Conservation (phyloP, 2,888 invertebrate genomes). For the Crossocerus cetratus region DNA sequence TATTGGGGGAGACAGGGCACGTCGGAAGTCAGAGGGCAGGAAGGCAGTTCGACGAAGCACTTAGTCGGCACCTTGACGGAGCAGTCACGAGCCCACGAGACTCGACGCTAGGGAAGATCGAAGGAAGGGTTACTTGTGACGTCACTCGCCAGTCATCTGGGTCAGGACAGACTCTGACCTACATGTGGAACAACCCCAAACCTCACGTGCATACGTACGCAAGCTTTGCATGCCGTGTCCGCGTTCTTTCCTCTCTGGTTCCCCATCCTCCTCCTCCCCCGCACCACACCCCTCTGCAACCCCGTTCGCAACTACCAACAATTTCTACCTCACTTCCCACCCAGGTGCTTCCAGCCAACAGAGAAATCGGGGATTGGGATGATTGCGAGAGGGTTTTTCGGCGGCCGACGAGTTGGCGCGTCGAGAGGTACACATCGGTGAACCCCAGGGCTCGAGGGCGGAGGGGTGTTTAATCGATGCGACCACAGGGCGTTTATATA, state of each 20-base stretch:
- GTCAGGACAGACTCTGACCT: slow-evolving; percentile 71
- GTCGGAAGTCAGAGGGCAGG: slow-evolving; percentile 2
- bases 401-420: not conserved
- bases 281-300: not conserved
- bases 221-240: slow-evolving; percentile 44
- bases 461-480: not conserved
- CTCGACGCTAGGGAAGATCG: slow-evolving; percentile 28
- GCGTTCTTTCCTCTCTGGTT: not conserved
- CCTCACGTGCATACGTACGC: slow-evolving; percentile 53
- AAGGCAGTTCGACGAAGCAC: slow-evolving; percentile 16
- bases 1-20: not conserved
- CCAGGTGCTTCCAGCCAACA: no score
- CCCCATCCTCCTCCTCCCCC: not conserved
- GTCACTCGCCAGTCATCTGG: slow-evolving; percentile 70
- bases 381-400: not conserved
- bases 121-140: slow-evolving; percentile 57
- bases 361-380: no score
- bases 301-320: not conserved
- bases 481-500: not conserved
- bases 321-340: no score
- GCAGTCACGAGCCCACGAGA: slow-evolving; percentile 9
- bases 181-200: slow-evolving; percentile 50
- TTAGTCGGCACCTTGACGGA: slow-evolving; percentile 37
- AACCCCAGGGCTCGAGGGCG: not conserved
- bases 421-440: not conserved